Percentiles rank a stretch among this genome's conserved stretches.
Evolutionary conservation across 2,797 vertebrate genomes (phyloP).

Genomic region (Sciaenops ocellatus): DNA sequence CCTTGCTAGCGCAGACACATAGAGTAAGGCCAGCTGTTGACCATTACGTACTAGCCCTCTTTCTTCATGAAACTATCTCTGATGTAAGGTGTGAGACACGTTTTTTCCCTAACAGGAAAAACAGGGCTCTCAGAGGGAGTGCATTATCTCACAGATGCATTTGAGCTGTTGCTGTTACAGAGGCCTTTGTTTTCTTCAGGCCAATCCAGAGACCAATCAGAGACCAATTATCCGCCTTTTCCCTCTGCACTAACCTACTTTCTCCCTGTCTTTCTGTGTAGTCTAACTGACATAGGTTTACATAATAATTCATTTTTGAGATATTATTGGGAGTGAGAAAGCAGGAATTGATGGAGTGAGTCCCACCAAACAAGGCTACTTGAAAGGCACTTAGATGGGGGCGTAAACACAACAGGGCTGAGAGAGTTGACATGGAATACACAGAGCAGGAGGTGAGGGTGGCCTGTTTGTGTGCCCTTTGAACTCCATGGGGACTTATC

Average conservation of each 20-base stretch:
- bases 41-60: constrained; percentile 81
- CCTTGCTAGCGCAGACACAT: constrained; percentile 56
- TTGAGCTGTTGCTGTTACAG: constrained; percentile 70
- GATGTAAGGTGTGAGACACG: constrained; percentile 84
- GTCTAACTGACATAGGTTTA: constrained; percentile 62
- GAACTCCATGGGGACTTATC: constrained; percentile 84
- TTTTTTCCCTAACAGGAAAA: constrained; percentile 82
- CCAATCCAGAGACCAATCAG: constrained; percentile 41
- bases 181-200: constrained; percentile 56
- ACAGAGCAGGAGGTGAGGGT: constrained; percentile 77
- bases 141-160: constrained; percentile 80
- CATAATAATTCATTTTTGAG: constrained; percentile 50
- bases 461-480: constrained; percentile 82
- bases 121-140: constrained; percentile 68
- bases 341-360: constrained; percentile 63
- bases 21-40: constrained; percentile 81
- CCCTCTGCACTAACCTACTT: constrained; percentile 18
- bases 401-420: constrained; percentile 74
- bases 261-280: constrained; percentile 49
- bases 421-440: constrained; percentile 76
- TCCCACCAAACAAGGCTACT: constrained; percentile 66
- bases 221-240: constrained; percentile 39
- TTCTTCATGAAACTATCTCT: constrained; percentile 82
- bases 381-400: constrained; percentile 77
- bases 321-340: constrained; percentile 44